Conservation (phyloP, 2,113 vertebrate genomes). For the Pyrgilauda ruficollis region DNA sequence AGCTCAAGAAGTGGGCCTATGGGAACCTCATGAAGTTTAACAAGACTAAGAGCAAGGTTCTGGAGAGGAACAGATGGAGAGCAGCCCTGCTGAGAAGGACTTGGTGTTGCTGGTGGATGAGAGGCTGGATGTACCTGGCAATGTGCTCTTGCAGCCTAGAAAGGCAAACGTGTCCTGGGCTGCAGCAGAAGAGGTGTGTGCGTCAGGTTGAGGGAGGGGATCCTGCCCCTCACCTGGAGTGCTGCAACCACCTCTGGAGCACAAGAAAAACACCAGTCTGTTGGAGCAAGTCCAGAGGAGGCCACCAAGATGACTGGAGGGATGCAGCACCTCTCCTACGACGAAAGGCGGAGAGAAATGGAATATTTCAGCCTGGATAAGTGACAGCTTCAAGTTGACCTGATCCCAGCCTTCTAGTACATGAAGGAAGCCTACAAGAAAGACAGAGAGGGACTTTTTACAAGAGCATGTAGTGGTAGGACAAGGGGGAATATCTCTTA, state of each 20-base stretch:
- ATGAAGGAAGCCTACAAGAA: not conserved
- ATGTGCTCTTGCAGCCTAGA: not conserved
- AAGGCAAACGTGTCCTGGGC: not conserved
- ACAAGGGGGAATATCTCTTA: not conserved
- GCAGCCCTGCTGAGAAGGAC: not conserved
- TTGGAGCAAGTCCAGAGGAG: not conserved
- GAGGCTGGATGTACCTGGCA: not conserved
- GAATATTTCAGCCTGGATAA: not conserved
- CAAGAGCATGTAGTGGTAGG: not conserved
- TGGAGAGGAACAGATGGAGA: not conserved
- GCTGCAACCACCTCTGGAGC: not conserved
- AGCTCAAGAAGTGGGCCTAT: not conserved
- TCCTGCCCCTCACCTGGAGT: not conserved
- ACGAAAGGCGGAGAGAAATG: not conserved
- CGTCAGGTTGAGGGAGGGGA: rapidly evolving
- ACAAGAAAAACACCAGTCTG: rapidly evolving
- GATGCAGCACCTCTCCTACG: not conserved
- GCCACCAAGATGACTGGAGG: not conserved
- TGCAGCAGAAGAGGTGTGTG: not conserved
- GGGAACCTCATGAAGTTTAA: not conserved
- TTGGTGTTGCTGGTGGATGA: not conserved
- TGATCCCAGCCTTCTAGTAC: not conserved
- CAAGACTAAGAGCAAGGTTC: not conserved
- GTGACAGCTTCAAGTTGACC: not conserved
- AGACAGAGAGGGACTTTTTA: not conserved